Evolutionary conservation across 2,797 vertebrate genomes (phyloP), one percentile per base, ranked within the genome.

Genomic region (Falco peregrinus): DNA sequence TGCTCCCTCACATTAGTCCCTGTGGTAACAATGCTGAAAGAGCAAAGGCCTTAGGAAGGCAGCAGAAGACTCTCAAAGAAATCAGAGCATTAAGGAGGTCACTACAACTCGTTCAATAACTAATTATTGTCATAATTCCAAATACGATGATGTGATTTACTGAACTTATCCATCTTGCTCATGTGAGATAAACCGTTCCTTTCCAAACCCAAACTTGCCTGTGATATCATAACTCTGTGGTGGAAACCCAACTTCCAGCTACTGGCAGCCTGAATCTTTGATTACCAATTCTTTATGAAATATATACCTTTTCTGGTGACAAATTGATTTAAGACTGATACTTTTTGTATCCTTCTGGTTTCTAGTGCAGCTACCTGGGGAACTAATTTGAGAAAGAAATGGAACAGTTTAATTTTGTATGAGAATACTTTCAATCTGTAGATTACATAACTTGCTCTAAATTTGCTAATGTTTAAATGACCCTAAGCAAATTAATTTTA

Each of bases 351-450:
- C n/a, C 24, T 79, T 84, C 56, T 80, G 25, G 5, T 45, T 93
- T 95, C 78, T 65, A 87, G 71, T 57, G 28, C 75, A 91, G 73
- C 60, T 96, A 85, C 64, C 75, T 57, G 26, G 84, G 87, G 75
- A 96, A 57, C 56, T 89, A 87, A 91, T 83, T 80, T 92, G 37
- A 85, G 75, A 92, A 79, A 76, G 80, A 91, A 67, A 67, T 0
- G 0, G 50, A 92, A 77, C 31, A 43, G 6, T 77, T 96, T 43
- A 64, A 96, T 89, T 92, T 93, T 89, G 24, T 53, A 87, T 70
- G 75, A 92, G 70, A 88, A 78, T 57, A 22, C 43, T 57, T 81
- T 79, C 45, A 54, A 50, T 84, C 76, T 45, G 20, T 74, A 83
- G 19, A 50, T 87, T 85, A 77, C 0, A 0, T 71, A 84, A 84